Percentiles rank a stretch among this genome's conserved stretches.
Conservation (phyloP, 1,140 invertebrate species). For the Scaptomyza pallida region DNA sequence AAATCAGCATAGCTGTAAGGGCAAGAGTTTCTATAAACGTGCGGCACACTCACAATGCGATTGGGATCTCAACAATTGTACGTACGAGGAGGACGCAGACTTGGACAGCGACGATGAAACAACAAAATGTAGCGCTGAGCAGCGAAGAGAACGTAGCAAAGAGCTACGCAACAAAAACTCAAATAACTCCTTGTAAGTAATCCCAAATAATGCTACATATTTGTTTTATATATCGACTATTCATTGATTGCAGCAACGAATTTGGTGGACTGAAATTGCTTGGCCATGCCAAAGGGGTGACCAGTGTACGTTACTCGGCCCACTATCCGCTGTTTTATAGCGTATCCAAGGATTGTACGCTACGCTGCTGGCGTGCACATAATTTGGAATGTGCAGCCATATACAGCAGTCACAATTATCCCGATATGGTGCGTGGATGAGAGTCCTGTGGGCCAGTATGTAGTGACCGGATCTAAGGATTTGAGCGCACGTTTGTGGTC, state of each 20-base stretch:
- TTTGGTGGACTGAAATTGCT: conserved; percentile 86
- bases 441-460: conserved; percentile 89
- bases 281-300: conserved; percentile 90
- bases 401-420: conserved; percentile 92
- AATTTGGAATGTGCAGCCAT: conserved; percentile 89
- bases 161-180: conserved; percentile 60
- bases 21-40: conserved; percentile 67
- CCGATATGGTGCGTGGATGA: conserved; percentile 94
- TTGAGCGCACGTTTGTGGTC: conserved; percentile 93
- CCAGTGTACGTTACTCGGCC: conserved; percentile 88
- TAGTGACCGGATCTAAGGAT: conserved; percentile 93
- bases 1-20: conserved; percentile 68
- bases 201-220: background rate
- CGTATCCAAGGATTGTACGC: conserved; percentile 90
- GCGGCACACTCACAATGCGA: conserved; percentile 57
- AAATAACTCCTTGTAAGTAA: conserved; percentile 74
- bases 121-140: conserved; percentile 30
- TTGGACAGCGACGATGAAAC: conserved; percentile 34
- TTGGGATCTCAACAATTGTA: conserved; percentile 77
- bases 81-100: conserved; percentile 53
- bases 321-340: conserved; percentile 88
- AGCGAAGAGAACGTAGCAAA: conserved; percentile 42
- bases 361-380: conserved; percentile 89
- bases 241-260: conserved; percentile 72
- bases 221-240: too few relatives aligned